phyloP scores from a whole-genome alignment of 2,797 vertebrate species.

The Pantherophis alleghaniensis region DNA sequence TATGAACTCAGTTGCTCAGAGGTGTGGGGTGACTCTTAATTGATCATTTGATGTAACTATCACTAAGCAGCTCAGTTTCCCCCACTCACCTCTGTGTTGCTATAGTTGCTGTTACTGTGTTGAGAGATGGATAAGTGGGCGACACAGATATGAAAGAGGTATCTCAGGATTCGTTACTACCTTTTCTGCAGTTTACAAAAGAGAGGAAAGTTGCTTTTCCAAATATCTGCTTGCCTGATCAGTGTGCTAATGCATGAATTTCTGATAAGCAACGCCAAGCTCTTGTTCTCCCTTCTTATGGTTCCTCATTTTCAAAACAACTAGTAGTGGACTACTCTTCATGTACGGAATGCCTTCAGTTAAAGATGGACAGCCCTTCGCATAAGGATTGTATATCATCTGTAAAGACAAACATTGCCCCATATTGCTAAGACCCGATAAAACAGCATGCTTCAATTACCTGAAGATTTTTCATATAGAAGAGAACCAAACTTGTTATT shows the following conservation, averaged over 20 bases:
- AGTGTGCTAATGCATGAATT: background rate
- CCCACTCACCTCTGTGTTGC: background rate
- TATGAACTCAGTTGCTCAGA: background rate
- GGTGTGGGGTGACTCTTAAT: background rate
- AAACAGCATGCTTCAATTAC: background rate
- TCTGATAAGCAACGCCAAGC: background rate
- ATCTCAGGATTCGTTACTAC: background rate
- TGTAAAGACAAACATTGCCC: background rate
- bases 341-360: background rate
- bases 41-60: background rate
- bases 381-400: background rate
- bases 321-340: too few species aligned
- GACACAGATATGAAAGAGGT: background rate
- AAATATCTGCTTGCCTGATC: background rate
- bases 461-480: background rate
- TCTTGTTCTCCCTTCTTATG: background rate
- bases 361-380: background rate
- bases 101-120: slow-evolving; percentile 6
- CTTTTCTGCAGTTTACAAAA: background rate
- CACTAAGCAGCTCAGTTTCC: background rate
- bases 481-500: background rate
- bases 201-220: background rate
- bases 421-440: background rate
- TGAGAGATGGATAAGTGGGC: background rate
- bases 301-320: background rate